A percentile compares a stretch with the other conserved stretches of the same genome.
Conservation (phyloP, 2,888 invertebrate genomes). For the Drosophila kambysellisi region DNA sequence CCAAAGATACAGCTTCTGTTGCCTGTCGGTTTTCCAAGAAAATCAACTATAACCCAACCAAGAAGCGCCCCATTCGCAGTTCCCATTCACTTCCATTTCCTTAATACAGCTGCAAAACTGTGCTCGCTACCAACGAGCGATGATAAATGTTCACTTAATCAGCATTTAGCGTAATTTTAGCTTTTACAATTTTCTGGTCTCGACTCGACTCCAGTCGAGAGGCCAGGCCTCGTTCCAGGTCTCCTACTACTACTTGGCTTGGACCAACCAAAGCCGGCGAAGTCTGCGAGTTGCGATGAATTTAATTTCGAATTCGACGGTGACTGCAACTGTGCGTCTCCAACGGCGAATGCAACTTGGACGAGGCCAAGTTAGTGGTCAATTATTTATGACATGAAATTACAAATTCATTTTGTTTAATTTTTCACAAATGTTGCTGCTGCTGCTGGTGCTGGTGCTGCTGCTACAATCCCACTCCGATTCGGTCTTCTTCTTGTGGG, state of each 20-base stretch:
- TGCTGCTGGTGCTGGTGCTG: slow-evolving; percentile 7
- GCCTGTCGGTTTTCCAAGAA: slow-evolving; percentile 75
- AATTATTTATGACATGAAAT: slow-evolving; percentile 85
- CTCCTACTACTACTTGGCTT: slow-evolving; percentile 46
- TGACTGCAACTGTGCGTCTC: slow-evolving; percentile 38
- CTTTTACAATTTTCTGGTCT: slow-evolving; percentile 79
- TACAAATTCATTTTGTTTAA: slow-evolving; percentile 85
- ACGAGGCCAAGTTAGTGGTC: slow-evolving; percentile 76
- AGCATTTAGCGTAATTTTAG: slow-evolving; percentile 85
- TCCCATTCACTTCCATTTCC: slow-evolving; percentile 59
- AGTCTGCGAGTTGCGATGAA: slow-evolving; percentile 27
- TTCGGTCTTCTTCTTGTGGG: not conserved
- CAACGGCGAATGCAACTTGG: slow-evolving; percentile 43
- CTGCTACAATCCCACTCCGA: not conserved
- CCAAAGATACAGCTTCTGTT: slow-evolving; percentile 62
- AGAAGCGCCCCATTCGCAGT: slow-evolving; percentile 24
- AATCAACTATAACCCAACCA: slow-evolving; percentile 72
- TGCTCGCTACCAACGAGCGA: slow-evolving; percentile 67
- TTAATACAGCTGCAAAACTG: slow-evolving; percentile 67
- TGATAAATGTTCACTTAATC: slow-evolving; percentile 85
- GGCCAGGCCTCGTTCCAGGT: slow-evolving; percentile 13
- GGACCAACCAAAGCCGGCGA: slow-evolving; percentile 38
- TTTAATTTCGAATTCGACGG: slow-evolving; percentile 30
- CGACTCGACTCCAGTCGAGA: slow-evolving; percentile 21
- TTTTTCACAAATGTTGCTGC: slow-evolving; percentile 79